A percentile compares a stretch with the other conserved stretches of the same genome.
These are phyloP conservation scores for Plusia festucae DNA, from an alignment of 2,888 invertebrate species.

Conservation along the genomic window DNA sequence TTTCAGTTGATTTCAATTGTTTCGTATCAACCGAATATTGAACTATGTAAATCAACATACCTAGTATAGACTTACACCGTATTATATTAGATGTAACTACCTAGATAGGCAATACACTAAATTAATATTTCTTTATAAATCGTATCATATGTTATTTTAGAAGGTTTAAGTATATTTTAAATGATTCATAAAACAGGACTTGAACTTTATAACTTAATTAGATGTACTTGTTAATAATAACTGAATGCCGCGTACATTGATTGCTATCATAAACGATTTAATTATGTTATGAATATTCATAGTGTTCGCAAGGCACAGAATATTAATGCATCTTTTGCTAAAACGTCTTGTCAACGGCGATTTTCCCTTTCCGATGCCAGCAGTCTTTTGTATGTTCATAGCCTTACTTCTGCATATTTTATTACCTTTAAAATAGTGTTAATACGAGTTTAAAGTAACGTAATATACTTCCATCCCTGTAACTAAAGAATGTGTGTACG, in stretches of 20 bases:
- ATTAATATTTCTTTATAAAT: not conserved
- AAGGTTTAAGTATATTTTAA: not conserved
- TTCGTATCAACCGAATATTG: no score
- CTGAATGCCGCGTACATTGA: not conserved
- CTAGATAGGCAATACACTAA: not conserved
- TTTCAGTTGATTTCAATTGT: no score
- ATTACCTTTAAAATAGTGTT: not conserved
- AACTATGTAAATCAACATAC: no score
- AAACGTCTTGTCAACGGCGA: not conserved
- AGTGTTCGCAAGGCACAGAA: not conserved
- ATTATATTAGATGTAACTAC: no score
- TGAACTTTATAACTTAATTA: conserved; percentile 2
- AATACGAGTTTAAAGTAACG: not conserved
- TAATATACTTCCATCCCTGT: not conserved
- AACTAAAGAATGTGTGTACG: not conserved
- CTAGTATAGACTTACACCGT: no score
- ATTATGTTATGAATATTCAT: conserved; percentile 1
- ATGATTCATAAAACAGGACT: not conserved
- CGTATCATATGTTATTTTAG: not conserved
- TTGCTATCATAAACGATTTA: conserved; percentile 5
- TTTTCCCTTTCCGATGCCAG: not conserved
- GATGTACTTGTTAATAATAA: not conserved
- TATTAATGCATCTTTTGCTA: conserved; percentile 1
- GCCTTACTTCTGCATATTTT: no score
- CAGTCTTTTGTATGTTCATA: not conserved